These are phyloP conservation scores for Etheostoma cragini DNA, from an alignment of 2,113 vertebrate genomes.

Conservation along the genomic window DNA sequence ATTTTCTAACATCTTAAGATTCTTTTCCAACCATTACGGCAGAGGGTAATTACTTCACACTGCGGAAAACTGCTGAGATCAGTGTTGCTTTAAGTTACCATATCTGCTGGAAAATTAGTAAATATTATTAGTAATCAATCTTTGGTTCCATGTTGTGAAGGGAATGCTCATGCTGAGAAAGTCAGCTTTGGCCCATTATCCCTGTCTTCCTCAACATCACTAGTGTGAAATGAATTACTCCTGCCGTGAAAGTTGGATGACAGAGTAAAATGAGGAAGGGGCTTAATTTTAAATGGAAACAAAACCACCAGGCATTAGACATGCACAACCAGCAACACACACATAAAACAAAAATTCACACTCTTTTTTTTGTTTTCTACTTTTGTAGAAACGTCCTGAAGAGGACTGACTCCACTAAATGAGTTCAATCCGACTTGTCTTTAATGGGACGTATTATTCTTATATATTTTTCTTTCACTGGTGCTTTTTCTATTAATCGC, in stretches of 20 bases:
- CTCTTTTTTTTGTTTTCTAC: neutral
- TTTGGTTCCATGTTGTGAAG: slow-evolving; percentile 56
- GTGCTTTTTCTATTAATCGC: neutral
- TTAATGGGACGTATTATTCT: slow-evolving; percentile 22
- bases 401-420: slow-evolving; percentile 10
- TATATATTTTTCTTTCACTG: neutral
- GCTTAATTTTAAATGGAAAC: slow-evolving; percentile 29
- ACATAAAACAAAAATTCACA: neutral
- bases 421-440: slow-evolving; percentile 6
- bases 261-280: slow-evolving; percentile 38
- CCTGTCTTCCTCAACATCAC: slow-evolving; percentile 46
- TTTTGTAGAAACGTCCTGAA: neutral
- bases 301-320: slow-evolving; percentile 19
- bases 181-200: slow-evolving; percentile 48
- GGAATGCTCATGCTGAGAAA: slow-evolving; percentile 53
- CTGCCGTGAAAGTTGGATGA: slow-evolving; percentile 45
- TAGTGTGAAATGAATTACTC: slow-evolving; percentile 65
- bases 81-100: slow-evolving; percentile 47
- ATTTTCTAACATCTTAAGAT: slow-evolving; percentile 14
- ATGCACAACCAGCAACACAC: slow-evolving; percentile 17
- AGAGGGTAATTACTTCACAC: slow-evolving; percentile 38
- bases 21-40: slow-evolving; percentile 22
- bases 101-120: slow-evolving; percentile 42
- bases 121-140: slow-evolving; percentile 58
- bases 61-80: slow-evolving; percentile 50